A percentile compares a stretch with the other conserved stretches of the same genome.
These are phyloP conservation scores for Rallus crepitans DNA, from an alignment of 2,797 vertebrate species.

Conservation along the genomic window DNA sequence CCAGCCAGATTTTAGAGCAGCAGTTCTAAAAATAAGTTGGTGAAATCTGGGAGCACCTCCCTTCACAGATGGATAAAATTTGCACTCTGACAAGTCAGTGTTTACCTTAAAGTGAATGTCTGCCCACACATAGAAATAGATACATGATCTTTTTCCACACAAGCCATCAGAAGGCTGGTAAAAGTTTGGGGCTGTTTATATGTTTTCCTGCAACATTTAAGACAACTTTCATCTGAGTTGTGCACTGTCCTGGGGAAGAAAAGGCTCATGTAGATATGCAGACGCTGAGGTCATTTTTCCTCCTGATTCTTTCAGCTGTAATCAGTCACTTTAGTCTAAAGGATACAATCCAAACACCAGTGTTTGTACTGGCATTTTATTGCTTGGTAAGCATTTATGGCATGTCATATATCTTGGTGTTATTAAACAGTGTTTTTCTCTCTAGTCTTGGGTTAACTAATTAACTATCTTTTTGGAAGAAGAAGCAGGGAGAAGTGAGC, in stretches of 20 bases:
- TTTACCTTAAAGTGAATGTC: neutral
- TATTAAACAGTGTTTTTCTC: neutral
- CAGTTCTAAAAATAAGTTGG: neutral
- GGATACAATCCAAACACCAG: neutral
- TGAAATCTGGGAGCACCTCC: neutral
- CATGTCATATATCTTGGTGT: neutral
- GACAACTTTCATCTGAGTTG: neutral
- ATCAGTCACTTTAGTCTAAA: neutral
- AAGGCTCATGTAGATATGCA: neutral
- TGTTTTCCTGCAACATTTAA: neutral
- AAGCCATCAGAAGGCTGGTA: neutral
- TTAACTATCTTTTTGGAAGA: slow-evolving; percentile 74
- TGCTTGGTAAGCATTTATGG: neutral
- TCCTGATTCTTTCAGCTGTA: neutral
- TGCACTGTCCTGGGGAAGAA: neutral
- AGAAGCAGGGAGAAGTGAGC: slow-evolving; percentile 94
- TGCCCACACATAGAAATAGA: neutral
- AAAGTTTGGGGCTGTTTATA: neutral
- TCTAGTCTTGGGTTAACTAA: slow-evolving; percentile 46
- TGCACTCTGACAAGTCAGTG: neutral
- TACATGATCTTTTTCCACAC: neutral
- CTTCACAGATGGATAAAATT: neutral
- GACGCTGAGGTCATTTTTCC: neutral
- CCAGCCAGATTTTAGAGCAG: neutral
- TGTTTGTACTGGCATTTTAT: slow-evolving; percentile 12